Conservation (phyloP, 2,113 vertebrate genomes). For the Pteronura brasiliensis region DNA sequence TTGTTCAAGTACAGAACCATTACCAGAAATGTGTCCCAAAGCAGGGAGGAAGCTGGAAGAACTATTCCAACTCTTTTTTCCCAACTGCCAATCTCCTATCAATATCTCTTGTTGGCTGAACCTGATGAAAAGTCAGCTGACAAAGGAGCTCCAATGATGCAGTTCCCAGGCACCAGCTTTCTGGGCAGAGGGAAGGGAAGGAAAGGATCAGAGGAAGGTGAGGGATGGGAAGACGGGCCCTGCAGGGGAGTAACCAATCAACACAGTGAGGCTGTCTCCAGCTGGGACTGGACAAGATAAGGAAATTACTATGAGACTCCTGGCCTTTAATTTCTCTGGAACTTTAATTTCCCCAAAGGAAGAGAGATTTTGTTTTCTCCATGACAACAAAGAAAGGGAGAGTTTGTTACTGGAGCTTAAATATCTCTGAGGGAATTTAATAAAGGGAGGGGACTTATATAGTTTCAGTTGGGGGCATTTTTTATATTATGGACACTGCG, state of each 20-base stretch:
- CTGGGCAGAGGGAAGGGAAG: not conserved
- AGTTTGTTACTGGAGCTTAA: not conserved
- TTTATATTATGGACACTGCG: not conserved
- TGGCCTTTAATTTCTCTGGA: not conserved
- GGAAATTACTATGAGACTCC: not conserved
- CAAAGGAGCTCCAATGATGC: not conserved
- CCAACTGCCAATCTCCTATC: not conserved
- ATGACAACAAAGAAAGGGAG: not conserved
- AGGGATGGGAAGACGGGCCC: accelerated
- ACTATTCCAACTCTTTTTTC: not conserved
- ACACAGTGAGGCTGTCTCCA: not conserved
- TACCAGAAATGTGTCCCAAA: not conserved
- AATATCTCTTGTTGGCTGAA: not conserved
- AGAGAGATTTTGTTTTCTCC: conserved; percentile 15
- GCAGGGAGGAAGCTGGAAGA: not conserved
- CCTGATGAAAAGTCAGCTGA: not conserved
- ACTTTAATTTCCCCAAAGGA: conserved; percentile 35
- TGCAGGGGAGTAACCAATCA: not conserved
- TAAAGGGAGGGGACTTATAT: not conserved
- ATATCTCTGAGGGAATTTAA: not conserved
- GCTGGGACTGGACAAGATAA: not conserved
- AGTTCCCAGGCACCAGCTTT: not conserved
- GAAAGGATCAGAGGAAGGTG: not conserved
- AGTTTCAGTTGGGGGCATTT: not conserved
- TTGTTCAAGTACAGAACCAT: not conserved